phyloP scores from a whole-genome alignment of 1,140 invertebrate species.

The Ips typographus region DNA sequence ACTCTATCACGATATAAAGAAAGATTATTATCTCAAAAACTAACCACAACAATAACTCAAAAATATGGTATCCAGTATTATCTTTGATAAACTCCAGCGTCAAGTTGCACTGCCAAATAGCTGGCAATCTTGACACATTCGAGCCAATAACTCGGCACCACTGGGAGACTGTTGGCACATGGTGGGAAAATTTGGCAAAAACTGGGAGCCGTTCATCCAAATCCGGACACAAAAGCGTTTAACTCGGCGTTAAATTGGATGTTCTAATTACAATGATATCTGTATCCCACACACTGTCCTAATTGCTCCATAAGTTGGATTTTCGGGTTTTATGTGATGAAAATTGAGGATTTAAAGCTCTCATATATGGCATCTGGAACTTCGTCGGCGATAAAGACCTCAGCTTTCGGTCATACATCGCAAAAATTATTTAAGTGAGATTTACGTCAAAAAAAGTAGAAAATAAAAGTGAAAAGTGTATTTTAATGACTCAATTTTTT shows the following conservation, averaged over 20 bases:
- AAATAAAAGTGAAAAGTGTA: no score
- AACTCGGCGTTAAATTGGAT: slow-evolving; percentile 34
- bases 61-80: no score
- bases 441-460: no score
- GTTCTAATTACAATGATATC: slow-evolving; percentile 37
- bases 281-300: slow-evolving; percentile 33
- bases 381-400: slow-evolving; percentile 21
- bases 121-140: slow-evolving; percentile 24
- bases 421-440: no score
- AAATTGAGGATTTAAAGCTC: slow-evolving; percentile 30
- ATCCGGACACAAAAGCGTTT: slow-evolving; percentile 34
- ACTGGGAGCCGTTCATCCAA: slow-evolving; percentile 29
- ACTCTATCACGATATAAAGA: slow-evolving; percentile 7
- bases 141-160: slow-evolving; percentile 17
- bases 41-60: no score
- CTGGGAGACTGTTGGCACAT: slow-evolving; percentile 22
- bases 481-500: no score
- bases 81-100: no score
- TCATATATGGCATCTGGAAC: slow-evolving; percentile 19
- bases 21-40: background rate
- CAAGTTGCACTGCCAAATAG: slow-evolving; percentile 9
- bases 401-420: background rate
- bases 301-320: slow-evolving; percentile 35
- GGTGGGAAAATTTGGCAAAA: slow-evolving; percentile 32
- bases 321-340: slow-evolving; percentile 34